Percentiles rank a stretch among this genome's conserved stretches.
phyloP scores from a whole-genome alignment of 2,888 invertebrate species.

The Halocaridina rubra region DNA sequence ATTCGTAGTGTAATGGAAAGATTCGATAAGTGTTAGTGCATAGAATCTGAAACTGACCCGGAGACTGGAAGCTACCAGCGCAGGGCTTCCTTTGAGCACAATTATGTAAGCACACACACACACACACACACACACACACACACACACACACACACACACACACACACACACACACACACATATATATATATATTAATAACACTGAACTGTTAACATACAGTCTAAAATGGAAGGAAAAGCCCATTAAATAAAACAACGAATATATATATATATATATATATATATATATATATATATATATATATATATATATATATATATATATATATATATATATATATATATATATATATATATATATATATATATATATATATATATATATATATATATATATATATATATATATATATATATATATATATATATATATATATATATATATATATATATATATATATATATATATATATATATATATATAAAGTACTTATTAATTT shows the following conservation, averaged over 20 bases:
- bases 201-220: background rate
- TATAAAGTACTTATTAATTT: too few relatives aligned
- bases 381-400: background rate
- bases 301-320: slow-evolving; percentile 21
- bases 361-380: background rate
- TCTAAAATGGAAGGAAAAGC: background rate
- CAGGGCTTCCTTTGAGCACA: too few relatives aligned
- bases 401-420: background rate
- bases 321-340: slow-evolving; percentile 3
- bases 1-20: background rate
- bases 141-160: background rate
- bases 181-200: background rate
- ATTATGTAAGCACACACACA: background rate
- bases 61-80: background rate
- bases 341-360: background rate
- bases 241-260: background rate
- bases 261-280: slow-evolving; percentile 21
- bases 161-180: background rate
- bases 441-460: background rate
- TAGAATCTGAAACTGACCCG: background rate
- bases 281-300: slow-evolving; percentile 12
- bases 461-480: background rate
- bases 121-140: background rate
- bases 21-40: background rate
- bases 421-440: background rate